Evolutionary conservation across 1,140 invertebrate genomes (phyloP).

Genomic region (Steinernema feltiae): DNA sequence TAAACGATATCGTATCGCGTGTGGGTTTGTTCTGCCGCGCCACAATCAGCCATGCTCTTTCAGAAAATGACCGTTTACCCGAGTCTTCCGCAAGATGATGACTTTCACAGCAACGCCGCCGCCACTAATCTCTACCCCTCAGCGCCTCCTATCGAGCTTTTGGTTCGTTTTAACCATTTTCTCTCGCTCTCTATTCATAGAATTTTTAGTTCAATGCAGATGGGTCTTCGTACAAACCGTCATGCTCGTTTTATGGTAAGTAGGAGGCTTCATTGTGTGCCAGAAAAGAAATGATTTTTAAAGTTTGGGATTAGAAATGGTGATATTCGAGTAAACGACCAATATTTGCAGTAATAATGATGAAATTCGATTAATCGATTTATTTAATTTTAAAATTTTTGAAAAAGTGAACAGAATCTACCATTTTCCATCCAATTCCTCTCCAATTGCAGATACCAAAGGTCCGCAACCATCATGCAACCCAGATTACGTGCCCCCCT

Average conservation of each 20-base stretch:
- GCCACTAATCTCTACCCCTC: neutral
- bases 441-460: no score
- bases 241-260: slow-evolving; percentile 5
- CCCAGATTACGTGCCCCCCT: neutral
- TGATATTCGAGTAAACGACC: no score
- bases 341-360: no score
- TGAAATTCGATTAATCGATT: no score
- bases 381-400: no score
- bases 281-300: neutral
- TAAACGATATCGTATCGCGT: no score
- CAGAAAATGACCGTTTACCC: slow-evolving; percentile 5
- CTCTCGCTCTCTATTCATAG: neutral
- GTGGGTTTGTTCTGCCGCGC: no score
- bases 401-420: no score
- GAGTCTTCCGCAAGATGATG: neutral
- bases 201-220: neutral
- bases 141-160: neutral
- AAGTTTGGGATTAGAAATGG: no score
- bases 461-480: neutral
- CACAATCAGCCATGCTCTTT: neutral
- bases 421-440: no score
- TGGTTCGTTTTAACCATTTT: neutral
- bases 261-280: neutral
- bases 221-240: neutral
- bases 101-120: neutral